Percentiles rank a stretch among this genome's conserved stretches.
Evolutionary conservation across 2,797 vertebrate species (phyloP).

Genomic region (Melanotaenia nigrans): DNA sequence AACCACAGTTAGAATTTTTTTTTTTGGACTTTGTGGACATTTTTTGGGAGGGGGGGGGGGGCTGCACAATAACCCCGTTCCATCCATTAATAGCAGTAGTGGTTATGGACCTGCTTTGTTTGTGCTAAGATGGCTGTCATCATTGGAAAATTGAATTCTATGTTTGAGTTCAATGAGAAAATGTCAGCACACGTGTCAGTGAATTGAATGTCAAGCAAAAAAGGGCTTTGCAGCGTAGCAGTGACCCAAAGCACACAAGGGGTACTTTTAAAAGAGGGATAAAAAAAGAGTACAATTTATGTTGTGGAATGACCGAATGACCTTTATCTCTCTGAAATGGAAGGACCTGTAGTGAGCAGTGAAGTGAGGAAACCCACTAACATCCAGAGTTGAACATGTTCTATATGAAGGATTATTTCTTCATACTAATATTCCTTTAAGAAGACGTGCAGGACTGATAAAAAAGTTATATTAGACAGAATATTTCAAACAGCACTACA

Average conservation of each 20-base stretch:
- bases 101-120: neutral
- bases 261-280: neutral
- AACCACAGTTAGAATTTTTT: too few species aligned
- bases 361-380: too few species aligned
- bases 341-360: neutral
- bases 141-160: neutral
- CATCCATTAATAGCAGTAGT: neutral
- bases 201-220: neutral
- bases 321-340: neutral
- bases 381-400: neutral
- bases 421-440: neutral
- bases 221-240: neutral
- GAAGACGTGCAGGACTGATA: neutral
- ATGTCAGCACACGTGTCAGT: neutral
- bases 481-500: neutral
- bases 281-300: neutral
- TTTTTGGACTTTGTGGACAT: too few species aligned
- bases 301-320: neutral
- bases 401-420: neutral
- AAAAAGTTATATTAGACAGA: neutral
- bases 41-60: too few species aligned
- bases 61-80: neutral
- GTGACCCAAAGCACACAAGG: conserved; percentile 2
- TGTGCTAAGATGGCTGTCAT: too few species aligned
- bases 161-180: neutral